A percentile compares a stretch with the other conserved stretches of the same genome.
Conservation (phyloP, 2,113 vertebrate genomes). For the Pangasianodon hypophthalmus region DNA sequence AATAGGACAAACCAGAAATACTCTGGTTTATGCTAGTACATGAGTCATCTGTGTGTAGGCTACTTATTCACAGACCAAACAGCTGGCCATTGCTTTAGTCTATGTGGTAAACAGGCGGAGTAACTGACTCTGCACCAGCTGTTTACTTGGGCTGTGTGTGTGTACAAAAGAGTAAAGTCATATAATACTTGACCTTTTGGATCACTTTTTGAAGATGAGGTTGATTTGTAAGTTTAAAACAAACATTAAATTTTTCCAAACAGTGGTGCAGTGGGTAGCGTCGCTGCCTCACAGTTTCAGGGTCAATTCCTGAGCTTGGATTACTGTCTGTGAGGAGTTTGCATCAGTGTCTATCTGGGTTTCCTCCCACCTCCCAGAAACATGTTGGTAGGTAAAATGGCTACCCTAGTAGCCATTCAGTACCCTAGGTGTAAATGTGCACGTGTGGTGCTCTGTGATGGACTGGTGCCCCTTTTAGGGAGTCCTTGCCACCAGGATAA, state of each 20-base stretch:
- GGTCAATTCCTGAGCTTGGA: neutral
- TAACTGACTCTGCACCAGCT: neutral
- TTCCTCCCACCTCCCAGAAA: neutral
- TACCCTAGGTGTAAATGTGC: neutral
- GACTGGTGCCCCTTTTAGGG: neutral
- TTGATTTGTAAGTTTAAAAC: slow-evolving; percentile 7
- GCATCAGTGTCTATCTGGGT: neutral
- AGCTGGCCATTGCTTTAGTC: slow-evolving; percentile 1
- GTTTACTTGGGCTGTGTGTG: neutral
- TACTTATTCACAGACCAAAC: slow-evolving; percentile 10
- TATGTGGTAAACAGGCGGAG: neutral
- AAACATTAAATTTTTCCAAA: neutral
- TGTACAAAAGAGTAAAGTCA: neutral
- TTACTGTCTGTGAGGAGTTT: neutral
- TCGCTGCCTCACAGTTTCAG: neutral
- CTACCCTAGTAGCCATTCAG: neutral
- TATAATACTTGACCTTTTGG: neutral
- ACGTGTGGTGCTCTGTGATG: neutral
- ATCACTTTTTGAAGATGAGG: neutral
- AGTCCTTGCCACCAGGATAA: neutral
- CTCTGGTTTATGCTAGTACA: neutral
- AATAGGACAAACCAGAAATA: slow-evolving; percentile 12
- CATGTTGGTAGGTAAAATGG: neutral
- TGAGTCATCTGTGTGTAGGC: neutral
- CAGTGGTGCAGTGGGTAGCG: neutral